Evolutionary conservation across 2,888 invertebrate genomes (phyloP).

Genomic region (Reticulitermes lucifugus): DNA sequence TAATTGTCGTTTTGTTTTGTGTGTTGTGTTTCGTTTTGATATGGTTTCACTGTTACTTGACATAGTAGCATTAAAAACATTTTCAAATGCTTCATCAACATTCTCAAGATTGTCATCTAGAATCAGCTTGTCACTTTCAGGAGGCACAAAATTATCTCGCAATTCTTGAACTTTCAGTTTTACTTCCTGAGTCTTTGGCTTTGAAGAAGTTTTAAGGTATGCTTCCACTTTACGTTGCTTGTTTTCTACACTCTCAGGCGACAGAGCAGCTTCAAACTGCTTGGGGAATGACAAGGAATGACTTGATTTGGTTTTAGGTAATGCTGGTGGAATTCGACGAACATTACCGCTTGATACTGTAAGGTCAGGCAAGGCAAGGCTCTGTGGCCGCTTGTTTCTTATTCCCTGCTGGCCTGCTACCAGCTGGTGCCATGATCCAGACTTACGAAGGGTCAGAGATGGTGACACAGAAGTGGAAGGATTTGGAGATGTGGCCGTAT

Average conservation of each 20-base stretch:
- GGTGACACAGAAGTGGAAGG: constrained; percentile 47
- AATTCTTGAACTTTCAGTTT: constrained; percentile 11
- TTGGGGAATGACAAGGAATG: constrained; percentile 80
- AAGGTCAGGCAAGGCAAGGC: constrained; percentile 56
- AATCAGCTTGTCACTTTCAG: constrained; percentile 40
- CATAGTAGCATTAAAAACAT: constrained; percentile 73
- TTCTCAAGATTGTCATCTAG: constrained; percentile 67
- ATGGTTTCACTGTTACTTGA: constrained; percentile 32
- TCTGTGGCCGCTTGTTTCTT: constrained; percentile 57
- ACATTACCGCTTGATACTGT: constrained; percentile 55
- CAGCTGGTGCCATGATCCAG: constrained; percentile 63
- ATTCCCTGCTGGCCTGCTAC: constrained; percentile 73
- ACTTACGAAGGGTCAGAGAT: constrained; percentile 45
- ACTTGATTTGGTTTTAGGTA: constrained; percentile 77
- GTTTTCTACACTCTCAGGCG: constrained; percentile 73
- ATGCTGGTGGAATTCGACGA: constrained; percentile 51
- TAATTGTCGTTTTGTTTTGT: constrained; percentile 17
- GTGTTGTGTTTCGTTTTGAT: constrained; percentile 36
- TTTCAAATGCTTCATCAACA: constrained; percentile 90
- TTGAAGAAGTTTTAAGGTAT: constrained; percentile 66
- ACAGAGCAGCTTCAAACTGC: constrained; percentile 83
- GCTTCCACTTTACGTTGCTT: constrained; percentile 81
- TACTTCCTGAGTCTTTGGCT: constrained; percentile 32
- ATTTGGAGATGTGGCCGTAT: constrained; percentile 59
- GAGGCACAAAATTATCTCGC: constrained; percentile 7